Evolutionary conservation across 2,888 invertebrate species (phyloP), one percentile per base, ranked within the genome.

Genomic region (Tortrix viridana): DNA sequence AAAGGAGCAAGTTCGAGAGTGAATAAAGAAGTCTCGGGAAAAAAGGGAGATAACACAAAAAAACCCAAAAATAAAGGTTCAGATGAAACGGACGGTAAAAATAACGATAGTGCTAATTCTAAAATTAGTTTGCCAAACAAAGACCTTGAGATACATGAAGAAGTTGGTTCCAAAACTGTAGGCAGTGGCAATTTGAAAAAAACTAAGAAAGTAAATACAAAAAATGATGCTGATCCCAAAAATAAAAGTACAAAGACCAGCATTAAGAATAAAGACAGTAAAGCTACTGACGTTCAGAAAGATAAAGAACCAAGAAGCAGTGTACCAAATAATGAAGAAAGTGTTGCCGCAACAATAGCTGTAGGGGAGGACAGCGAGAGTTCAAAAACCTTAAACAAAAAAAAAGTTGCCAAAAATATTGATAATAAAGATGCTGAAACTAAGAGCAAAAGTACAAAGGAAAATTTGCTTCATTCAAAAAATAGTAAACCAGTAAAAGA

Each of bases 401-500:
- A 50, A 26, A 23, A 7, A 22, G 43, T 14, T 14, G 18, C 20
- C n/a, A 46, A 43, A 37, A 55, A 44, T 9, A 49, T 1, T 32
- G 18, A 37, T 20, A 26, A 46, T 6, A 47, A 46, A n/a, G 43
- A 23, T 26, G 20, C 14, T 6, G 54, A 38, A 12, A 19, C 22
- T 46, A 49, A 63, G 64, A 52, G 44, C 50, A 47, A 69, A 69
- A 43, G n/a, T n/a, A 37, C 14, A 50, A 14, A n/a, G 14, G 9
- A 18, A 3, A 48, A 9, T 44, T 14, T 22, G 32, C 22, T 3
- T 1, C 48, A 16, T 37, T 44, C 54, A 18, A 50, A 69, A 67
- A 44, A 67, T 56, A n/a, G 47, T 14, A 22, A 60, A 63, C 55
- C 62, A 44, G 63, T 38, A 2, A 60, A 64, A 14, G 56, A 67